Evolutionary conservation across 2,113 vertebrate species (phyloP), one percentile per base, ranked within the genome.

Genomic region (Piaya cayana): DNA sequence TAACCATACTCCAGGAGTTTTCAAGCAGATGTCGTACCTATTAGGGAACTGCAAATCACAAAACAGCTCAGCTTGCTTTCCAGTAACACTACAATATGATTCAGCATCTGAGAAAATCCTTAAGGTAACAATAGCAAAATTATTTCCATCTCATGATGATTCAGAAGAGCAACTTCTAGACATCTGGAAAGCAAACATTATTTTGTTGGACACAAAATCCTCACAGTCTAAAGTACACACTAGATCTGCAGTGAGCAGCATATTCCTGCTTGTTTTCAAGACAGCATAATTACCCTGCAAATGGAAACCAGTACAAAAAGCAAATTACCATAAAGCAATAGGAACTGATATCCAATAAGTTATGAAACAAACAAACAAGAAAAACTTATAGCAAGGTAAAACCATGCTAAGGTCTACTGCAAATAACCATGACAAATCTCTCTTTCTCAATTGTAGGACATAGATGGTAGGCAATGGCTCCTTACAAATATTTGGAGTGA

Each of bases 11-110:
- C 62, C 74, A 85, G 12, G 36, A 95, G 50, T 80, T 81, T 80
- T 78, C 32, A 65, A 76, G 65, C 91, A 95, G 77, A 89, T 95
- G 89, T 85, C 67, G 58, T 91, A 85, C 32, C 36, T 91, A 69
- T 87, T 60, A 72, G 43, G 22, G 67, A 87, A 95, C 84, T 62
- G 58, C 30, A 82, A 92, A 91, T 65, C 84, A 92, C 55, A 82
- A 69, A 93, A 36, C 11, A 50, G 13, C 79, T 45, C 70, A 63
- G 19, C 67, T 76, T 89, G 59, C 15, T 72, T 92, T 91, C 63
- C 39, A 82, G 26, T 85, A 91, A 64, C 15, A 12, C 32, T 77
- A 50, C 50, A 55, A 52, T 68, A 45, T 32, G 49, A 85, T 59
- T 71, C 70, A 58, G 11, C 14, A 32, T 19, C 74, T 91, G 75